Percentiles rank a stretch among this genome's conserved stretches.
phyloP scores from a whole-genome alignment of 2,888 invertebrate genomes.

The Neoascia interrupta region DNA sequence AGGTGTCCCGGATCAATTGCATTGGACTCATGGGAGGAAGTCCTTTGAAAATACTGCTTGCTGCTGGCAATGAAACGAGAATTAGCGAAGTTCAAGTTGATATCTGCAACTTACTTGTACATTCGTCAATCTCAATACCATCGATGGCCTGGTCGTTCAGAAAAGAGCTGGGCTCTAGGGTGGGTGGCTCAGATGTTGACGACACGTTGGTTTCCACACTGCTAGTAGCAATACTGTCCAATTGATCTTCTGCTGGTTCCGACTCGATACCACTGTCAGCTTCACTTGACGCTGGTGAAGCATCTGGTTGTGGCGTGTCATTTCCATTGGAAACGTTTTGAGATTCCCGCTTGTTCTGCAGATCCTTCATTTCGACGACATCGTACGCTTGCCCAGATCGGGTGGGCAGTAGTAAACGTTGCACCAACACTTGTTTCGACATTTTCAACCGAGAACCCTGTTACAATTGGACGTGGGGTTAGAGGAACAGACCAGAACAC shows the following conservation, averaged over 20 bases:
- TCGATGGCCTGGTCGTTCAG: constrained; percentile 25
- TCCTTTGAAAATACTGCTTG: constrained; percentile 74
- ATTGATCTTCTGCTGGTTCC: background rate
- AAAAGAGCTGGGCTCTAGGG: constrained; percentile 19
- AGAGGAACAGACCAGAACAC: background rate
- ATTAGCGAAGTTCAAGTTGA: too few species aligned
- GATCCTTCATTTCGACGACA: constrained; percentile 72
- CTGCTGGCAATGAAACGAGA: too few species aligned
- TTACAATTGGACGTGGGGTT: background rate
- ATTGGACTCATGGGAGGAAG: constrained; percentile 83
- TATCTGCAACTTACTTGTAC: constrained; percentile 43
- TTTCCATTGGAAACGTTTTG: constrained; percentile 23
- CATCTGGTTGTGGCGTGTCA: background rate
- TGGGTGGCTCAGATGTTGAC: background rate
- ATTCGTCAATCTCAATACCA: constrained; percentile 57
- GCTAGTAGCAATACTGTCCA: constrained; percentile 37
- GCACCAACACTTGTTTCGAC: constrained; percentile 85
- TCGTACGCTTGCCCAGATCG: constrained; percentile 73
- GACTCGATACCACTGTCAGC: background rate
- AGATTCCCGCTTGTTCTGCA: constrained; percentile 72
- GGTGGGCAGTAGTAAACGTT: constrained; percentile 86
- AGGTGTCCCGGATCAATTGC: constrained; percentile 83
- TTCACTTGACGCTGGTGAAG: background rate
- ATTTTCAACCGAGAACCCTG: constrained; percentile 76
- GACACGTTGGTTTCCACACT: background rate